Evolutionary conservation across 2,888 invertebrate species (phyloP).

Genomic region (Hedychridium roseum): DNA sequence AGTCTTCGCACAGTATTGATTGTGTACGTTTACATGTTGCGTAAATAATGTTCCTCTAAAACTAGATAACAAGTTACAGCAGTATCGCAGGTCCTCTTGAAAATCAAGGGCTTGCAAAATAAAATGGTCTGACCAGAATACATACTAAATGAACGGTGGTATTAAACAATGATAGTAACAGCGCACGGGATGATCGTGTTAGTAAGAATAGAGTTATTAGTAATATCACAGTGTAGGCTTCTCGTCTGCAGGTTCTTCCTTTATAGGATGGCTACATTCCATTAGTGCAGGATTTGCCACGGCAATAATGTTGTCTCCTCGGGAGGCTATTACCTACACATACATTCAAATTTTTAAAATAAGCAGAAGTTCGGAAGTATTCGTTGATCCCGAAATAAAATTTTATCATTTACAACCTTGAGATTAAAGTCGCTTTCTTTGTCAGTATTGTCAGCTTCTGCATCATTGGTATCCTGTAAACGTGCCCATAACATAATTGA

Average conservation of each 20-base stretch:
- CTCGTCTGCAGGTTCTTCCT: slow-evolving; percentile 59
- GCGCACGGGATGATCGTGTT: slow-evolving; percentile 23
- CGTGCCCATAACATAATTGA: not conserved
- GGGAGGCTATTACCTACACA: slow-evolving; percentile 78
- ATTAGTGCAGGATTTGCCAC: slow-evolving; percentile 85
- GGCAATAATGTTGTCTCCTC: slow-evolving; percentile 87
- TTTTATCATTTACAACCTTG: no score
- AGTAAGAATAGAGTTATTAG: slow-evolving; percentile 16
- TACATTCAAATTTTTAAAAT: no score
- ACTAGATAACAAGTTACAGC: slow-evolving; percentile 27
- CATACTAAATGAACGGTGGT: slow-evolving; percentile 12
- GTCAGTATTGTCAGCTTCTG: slow-evolving; percentile 55
- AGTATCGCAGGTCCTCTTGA: slow-evolving; percentile 15
- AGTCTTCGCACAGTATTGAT: slow-evolving; percentile 14
- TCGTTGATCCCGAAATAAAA: no score
- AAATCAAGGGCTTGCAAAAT: not conserved
- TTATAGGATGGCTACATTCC: slow-evolving; percentile 60
- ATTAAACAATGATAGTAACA: slow-evolving; percentile 14
- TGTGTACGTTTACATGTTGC: slow-evolving; percentile 4
- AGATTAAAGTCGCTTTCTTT: slow-evolving; percentile 61
- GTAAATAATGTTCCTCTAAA: slow-evolving; percentile 11
- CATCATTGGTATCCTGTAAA: slow-evolving; percentile 52
- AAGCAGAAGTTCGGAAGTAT: no score
- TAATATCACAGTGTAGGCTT: slow-evolving; percentile 58
- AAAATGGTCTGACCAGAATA: no score